Evolutionary conservation across 2,113 vertebrate species (phyloP).

Genomic region (Sander lucioperca): DNA sequence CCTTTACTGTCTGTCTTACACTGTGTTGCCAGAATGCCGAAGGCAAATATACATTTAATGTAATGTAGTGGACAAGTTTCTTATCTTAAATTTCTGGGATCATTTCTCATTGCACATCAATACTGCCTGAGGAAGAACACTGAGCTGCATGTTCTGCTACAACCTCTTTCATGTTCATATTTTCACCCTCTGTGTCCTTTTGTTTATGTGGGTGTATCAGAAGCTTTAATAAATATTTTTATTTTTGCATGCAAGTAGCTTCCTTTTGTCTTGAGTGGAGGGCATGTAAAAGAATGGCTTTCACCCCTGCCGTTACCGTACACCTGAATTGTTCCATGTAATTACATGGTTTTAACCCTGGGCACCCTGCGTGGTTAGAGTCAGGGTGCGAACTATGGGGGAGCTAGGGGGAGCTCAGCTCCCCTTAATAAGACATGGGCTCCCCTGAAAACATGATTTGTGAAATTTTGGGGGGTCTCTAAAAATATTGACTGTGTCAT

Average conservation of each 20-base stretch:
- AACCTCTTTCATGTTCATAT: slow-evolving; percentile 32
- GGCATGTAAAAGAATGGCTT: neutral
- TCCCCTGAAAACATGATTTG: too few relatives aligned
- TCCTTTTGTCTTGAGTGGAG: slow-evolving; percentile 5
- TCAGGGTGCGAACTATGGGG: too few relatives aligned
- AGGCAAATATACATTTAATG: too few relatives aligned
- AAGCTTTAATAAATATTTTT: slow-evolving; percentile 34
- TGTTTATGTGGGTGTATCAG: slow-evolving; percentile 59
- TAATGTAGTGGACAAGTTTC: too few relatives aligned
- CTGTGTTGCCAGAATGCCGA: too few relatives aligned
- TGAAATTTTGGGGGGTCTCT: too few relatives aligned
- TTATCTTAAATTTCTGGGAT: neutral
- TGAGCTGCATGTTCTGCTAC: slow-evolving; percentile 32
- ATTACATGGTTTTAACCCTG: slow-evolving; percentile 10
- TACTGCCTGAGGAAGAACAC: slow-evolving; percentile 48
- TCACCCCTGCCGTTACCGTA: neutral
- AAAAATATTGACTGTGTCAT: too few relatives aligned
- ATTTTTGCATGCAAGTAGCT: slow-evolving; percentile 19
- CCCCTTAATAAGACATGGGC: too few relatives aligned
- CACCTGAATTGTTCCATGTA: neutral
- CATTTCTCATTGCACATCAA: slow-evolving; percentile 22
- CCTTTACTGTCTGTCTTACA: too few relatives aligned
- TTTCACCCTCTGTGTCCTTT: slow-evolving; percentile 13
- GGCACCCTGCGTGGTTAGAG: neutral
- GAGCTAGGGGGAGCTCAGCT: too few relatives aligned